These are phyloP conservation scores for Calosoma granatense DNA, from an alignment of 1,140 invertebrate genomes.

Conservation along the genomic window DNA sequence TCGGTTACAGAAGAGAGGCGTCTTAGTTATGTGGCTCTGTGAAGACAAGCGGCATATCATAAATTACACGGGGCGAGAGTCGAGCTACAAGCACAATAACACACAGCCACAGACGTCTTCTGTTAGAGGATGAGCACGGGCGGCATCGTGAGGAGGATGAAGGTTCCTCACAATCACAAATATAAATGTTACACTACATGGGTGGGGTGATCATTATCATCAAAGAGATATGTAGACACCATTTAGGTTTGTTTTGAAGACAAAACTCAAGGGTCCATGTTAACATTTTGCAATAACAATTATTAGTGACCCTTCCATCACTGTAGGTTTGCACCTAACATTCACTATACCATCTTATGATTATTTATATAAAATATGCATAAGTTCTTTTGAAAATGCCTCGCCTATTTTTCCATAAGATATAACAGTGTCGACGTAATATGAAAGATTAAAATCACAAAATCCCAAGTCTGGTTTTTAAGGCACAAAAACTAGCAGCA, in stretches of 20 bases:
- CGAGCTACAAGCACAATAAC: background rate
- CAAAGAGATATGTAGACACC: background rate
- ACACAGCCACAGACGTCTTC: too few species aligned
- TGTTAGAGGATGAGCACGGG: too few species aligned
- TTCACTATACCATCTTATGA: too few species aligned
- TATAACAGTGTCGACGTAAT: too few species aligned
- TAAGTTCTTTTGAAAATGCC: too few species aligned
- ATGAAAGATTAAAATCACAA: too few species aligned
- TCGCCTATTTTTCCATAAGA: too few species aligned
- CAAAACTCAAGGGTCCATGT: background rate
- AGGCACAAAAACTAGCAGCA: too few species aligned
- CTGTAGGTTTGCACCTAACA: too few species aligned
- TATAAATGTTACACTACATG: background rate
- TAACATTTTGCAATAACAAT: background rate
- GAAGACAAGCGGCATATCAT: background rate
- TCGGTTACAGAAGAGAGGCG: background rate
- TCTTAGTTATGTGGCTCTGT: background rate
- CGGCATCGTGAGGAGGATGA: too few species aligned
- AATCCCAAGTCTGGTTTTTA: too few species aligned
- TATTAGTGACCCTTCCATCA: background rate
- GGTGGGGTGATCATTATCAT: background rate
- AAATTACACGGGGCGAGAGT: background rate
- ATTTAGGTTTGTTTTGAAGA: background rate
- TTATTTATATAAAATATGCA: too few species aligned
- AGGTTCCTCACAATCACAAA: background rate